Conservation (phyloP, 2,888 invertebrate species). For the Saturnia japonica region DNA sequence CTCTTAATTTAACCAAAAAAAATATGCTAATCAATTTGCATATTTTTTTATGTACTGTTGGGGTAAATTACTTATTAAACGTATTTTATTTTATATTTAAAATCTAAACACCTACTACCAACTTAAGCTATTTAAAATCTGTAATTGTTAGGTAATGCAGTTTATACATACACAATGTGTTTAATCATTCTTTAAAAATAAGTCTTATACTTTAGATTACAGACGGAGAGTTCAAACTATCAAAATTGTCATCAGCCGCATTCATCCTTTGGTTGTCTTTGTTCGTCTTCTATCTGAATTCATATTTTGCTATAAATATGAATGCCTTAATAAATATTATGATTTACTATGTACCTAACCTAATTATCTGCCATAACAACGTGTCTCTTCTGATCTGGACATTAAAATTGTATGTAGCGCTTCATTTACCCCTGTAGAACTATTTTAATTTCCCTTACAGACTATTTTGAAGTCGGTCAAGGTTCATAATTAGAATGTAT, state of each 20-base stretch:
- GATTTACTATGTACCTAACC: background rate
- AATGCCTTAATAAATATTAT: background rate
- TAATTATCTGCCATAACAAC: background rate
- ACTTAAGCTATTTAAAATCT: too few relatives aligned
- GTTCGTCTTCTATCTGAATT: background rate
- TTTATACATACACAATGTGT: too few relatives aligned
- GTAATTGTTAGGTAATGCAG: too few relatives aligned
- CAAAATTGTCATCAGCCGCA: background rate
- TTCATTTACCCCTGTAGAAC: background rate
- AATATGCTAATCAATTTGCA: conserved; percentile 40
- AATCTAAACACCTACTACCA: background rate
- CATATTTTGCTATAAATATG: background rate
- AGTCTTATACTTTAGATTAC: too few relatives aligned
- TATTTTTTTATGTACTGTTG: conserved; percentile 51
- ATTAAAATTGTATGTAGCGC: background rate
- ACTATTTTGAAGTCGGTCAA: too few relatives aligned
- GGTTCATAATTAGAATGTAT: too few relatives aligned
- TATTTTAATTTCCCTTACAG: background rate
- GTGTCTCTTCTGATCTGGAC: background rate
- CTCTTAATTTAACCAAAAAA: conserved; percentile 32
- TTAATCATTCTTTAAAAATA: too few relatives aligned
- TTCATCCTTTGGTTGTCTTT: background rate
- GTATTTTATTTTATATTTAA: background rate
- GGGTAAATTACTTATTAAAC: conserved; percentile 42
- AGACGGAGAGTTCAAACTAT: background rate